These are phyloP conservation scores for Drosophila ananassae DNA, from an alignment of 1,140 invertebrate species.

Conservation along the genomic window DNA sequence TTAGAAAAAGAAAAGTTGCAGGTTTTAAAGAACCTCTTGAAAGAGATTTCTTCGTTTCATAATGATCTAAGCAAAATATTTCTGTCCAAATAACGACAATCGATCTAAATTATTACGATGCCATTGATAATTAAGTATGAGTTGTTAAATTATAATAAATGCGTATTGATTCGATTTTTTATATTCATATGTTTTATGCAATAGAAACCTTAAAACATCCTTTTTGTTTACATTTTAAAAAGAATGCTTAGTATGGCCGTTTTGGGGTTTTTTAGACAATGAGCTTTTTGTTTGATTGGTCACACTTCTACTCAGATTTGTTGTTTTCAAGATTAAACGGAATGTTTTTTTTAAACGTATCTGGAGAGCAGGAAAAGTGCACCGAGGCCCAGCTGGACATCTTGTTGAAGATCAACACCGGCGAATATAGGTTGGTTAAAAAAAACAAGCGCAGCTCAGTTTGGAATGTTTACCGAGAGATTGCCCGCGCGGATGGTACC, in stretches of 20 bases:
- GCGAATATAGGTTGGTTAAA: conserved; percentile 61
- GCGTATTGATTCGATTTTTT: neutral
- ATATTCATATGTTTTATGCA: too few relatives aligned
- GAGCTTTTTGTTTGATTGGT: too few relatives aligned
- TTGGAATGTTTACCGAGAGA: conserved; percentile 69
- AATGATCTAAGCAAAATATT: neutral
- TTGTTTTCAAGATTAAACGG: neutral
- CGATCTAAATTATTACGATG: neutral
- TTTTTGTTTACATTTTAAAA: too few relatives aligned
- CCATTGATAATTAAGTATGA: neutral
- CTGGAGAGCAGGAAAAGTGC: conserved; percentile 58
- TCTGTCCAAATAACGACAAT: neutral
- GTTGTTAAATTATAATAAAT: neutral
- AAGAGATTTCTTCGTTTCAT: neutral
- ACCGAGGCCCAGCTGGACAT: conserved; percentile 67
- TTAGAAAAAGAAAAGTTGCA: conserved; percentile 36
- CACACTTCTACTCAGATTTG: too few relatives aligned
- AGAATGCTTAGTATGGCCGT: too few relatives aligned
- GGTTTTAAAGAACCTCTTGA: conserved; percentile 17
- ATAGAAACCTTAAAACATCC: too few relatives aligned
- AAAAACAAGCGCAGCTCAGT: conserved; percentile 68
- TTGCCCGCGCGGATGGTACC: conserved; percentile 52
- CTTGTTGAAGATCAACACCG: conserved; percentile 61
- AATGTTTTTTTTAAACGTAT: conserved; percentile 45
- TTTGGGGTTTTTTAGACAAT: too few relatives aligned